Evolutionary conservation across 1,140 invertebrate genomes (phyloP).

Genomic region (Drosophila sulfurigaster): DNA sequence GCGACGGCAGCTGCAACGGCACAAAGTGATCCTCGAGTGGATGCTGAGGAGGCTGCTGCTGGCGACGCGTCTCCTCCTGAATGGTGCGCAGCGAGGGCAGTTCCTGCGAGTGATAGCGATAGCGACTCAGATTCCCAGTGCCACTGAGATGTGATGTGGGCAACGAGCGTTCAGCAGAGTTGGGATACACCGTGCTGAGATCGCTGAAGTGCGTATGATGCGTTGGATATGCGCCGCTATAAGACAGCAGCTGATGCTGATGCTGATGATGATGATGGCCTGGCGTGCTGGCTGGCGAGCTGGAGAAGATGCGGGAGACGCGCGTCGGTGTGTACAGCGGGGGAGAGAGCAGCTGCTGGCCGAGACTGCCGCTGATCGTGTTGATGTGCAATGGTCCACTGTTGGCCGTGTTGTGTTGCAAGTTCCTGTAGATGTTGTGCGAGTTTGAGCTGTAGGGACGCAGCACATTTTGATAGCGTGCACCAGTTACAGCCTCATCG

Average conservation of each 20-base stretch:
- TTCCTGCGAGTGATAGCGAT: slow-evolving; percentile 90
- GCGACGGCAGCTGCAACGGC: slow-evolving; percentile 87
- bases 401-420: slow-evolving; percentile 29
- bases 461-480: slow-evolving; percentile 75
- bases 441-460: slow-evolving; percentile 46
- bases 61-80: slow-evolving; percentile 88
- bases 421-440: slow-evolving; percentile 73
- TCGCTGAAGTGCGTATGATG: slow-evolving; percentile 90
- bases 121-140: slow-evolving; percentile 86
- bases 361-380: slow-evolving; percentile 69
- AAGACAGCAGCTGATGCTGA: slow-evolving; percentile 31
- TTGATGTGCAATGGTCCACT: slow-evolving; percentile 79
- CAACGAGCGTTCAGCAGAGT: slow-evolving; percentile 91
- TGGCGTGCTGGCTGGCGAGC: slow-evolving; percentile 87
- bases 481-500: slow-evolving; percentile 58
- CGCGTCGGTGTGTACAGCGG: slow-evolving; percentile 84
- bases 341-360: slow-evolving; percentile 80
- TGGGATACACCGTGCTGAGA: slow-evolving; percentile 93
- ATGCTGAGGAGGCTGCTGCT: slow-evolving; percentile 54
- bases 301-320: slow-evolving; percentile 88
- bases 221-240: slow-evolving; percentile 30
- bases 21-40: slow-evolving; percentile 85
- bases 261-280: slow-evolving; percentile 54
- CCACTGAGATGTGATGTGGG: slow-evolving; percentile 88
- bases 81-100: slow-evolving; percentile 90